These are phyloP conservation scores for Orthosia incerta DNA, from an alignment of 2,888 invertebrate genomes.

Conservation along the genomic window DNA sequence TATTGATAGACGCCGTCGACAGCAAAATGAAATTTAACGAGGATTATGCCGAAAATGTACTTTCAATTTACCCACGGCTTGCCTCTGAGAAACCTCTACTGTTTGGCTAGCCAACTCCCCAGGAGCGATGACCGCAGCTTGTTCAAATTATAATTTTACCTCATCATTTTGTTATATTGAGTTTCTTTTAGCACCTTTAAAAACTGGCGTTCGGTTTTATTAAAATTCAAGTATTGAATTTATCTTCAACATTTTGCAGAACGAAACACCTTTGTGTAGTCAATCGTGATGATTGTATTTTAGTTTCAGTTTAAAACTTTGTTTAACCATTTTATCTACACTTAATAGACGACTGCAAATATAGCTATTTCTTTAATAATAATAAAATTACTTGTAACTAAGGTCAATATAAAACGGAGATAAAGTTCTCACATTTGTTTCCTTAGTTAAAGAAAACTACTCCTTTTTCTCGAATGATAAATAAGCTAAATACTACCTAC, in stretches of 20 bases:
- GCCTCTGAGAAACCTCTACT: conserved; percentile 42
- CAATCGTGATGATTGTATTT: background rate
- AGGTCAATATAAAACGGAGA: no score
- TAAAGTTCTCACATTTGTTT: no score
- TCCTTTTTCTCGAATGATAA: background rate
- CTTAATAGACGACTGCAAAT: background rate
- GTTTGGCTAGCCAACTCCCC: conserved; percentile 14
- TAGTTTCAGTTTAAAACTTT: background rate
- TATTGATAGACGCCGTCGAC: conserved; percentile 49
- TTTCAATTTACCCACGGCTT: conserved; percentile 53
- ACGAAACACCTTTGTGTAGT: background rate
- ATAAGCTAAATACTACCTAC: background rate
- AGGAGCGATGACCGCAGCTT: conserved; percentile 51
- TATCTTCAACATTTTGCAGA: background rate
- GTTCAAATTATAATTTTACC: conserved; percentile 27
- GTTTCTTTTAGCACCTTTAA: background rate
- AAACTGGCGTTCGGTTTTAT: background rate
- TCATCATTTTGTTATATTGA: conserved; percentile 12
- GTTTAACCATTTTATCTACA: background rate
- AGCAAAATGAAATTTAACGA: conserved; percentile 49
- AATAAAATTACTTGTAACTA: no score
- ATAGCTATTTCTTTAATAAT: no score
- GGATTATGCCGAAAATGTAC: conserved; percentile 55
- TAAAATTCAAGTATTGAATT: background rate
- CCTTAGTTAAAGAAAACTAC: no score